phyloP scores from a whole-genome alignment of 2,888 invertebrate species.

The Uropetala carovei region DNA sequence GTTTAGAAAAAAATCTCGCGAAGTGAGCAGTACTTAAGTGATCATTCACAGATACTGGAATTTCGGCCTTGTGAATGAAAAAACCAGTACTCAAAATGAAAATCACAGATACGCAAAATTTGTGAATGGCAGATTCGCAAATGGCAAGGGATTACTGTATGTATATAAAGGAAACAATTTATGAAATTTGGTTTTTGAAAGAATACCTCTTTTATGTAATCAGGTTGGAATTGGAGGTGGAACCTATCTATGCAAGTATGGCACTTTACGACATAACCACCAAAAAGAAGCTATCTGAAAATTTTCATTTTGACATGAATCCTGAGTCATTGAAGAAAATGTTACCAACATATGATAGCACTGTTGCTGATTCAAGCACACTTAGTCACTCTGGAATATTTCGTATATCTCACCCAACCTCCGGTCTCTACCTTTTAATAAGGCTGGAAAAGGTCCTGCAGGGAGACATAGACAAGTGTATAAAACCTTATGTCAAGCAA shows the following conservation, averaged over 20 bases:
- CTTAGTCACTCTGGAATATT: slow-evolving; percentile 13
- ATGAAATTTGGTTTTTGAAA: too few species aligned
- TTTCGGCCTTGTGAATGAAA: too few species aligned
- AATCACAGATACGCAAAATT: too few species aligned
- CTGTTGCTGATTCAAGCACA: slow-evolving; percentile 14
- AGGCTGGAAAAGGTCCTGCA: slow-evolving; percentile 36
- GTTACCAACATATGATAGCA: slow-evolving; percentile 16
- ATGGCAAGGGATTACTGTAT: too few species aligned
- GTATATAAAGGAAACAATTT: too few species aligned
- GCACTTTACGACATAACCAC: slow-evolving; percentile 78
- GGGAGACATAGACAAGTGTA: slow-evolving; percentile 17
- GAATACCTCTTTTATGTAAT: too few species aligned
- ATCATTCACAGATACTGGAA: too few species aligned
- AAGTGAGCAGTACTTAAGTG: too few species aligned
- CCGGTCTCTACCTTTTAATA: slow-evolving; percentile 32
- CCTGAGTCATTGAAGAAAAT: not conserved
- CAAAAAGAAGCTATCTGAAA: slow-evolving; percentile 74
- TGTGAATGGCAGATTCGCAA: too few species aligned
- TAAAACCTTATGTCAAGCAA: not conserved
- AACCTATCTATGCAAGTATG: slow-evolving; percentile 79
- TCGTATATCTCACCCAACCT: slow-evolving; percentile 24
- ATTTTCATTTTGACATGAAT: slow-evolving; percentile 54
- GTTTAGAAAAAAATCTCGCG: too few species aligned
- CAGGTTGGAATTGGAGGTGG: slow-evolving; percentile 77
- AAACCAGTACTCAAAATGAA: too few species aligned